A percentile compares a stretch with the other conserved stretches of the same genome.
Evolutionary conservation across 2,888 invertebrate genomes (phyloP).

Genomic region (Timema cristinae): DNA sequence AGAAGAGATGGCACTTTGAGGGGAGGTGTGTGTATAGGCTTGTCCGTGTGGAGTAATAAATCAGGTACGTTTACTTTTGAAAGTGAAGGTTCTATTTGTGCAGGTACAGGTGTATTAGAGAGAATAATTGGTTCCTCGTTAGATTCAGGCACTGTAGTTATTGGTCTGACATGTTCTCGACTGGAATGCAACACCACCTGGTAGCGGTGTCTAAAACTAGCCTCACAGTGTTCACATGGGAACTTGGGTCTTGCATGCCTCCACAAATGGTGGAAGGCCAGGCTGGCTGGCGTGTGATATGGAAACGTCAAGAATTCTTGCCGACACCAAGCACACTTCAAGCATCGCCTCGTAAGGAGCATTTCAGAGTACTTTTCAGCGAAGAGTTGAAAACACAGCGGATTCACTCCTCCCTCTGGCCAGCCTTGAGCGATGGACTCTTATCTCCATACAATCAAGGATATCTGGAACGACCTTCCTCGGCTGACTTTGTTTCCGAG

Average conservation of each 20-base stretch:
- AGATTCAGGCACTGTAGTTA: slow-evolving; percentile 28
- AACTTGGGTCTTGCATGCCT: slow-evolving; percentile 46
- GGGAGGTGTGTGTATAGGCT: slow-evolving; percentile 19
- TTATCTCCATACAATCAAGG: slow-evolving; percentile 34
- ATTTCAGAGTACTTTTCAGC: slow-evolving; percentile 43
- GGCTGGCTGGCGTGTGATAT: slow-evolving; percentile 47
- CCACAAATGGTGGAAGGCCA: slow-evolving; percentile 52
- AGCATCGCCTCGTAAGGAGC: slow-evolving; percentile 42
- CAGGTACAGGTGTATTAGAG: slow-evolving; percentile 27
- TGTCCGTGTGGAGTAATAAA: slow-evolving; percentile 23
- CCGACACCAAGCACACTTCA: slow-evolving; percentile 41
- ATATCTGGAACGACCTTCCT: slow-evolving; percentile 45
- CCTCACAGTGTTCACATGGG: slow-evolving; percentile 49
- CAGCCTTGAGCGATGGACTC: slow-evolving; percentile 36
- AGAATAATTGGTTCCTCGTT: slow-evolving; percentile 20
- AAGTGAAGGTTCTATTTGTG: slow-evolving; percentile 23
- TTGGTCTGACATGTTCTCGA: slow-evolving; percentile 41
- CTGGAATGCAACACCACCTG: slow-evolving; percentile 50
- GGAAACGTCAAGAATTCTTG: slow-evolving; percentile 44
- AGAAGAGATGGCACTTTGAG: background rate
- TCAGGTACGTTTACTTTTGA: slow-evolving; percentile 28
- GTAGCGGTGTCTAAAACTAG: slow-evolving; percentile 48
- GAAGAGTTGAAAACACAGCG: background rate
- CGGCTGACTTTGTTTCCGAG: slow-evolving; percentile 52
- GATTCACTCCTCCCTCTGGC: too few species aligned